Percentiles rank a stretch among this genome's conserved stretches.
Evolutionary conservation across 2,113 vertebrate species (phyloP).

Genomic region (Taurulus bubalis): DNA sequence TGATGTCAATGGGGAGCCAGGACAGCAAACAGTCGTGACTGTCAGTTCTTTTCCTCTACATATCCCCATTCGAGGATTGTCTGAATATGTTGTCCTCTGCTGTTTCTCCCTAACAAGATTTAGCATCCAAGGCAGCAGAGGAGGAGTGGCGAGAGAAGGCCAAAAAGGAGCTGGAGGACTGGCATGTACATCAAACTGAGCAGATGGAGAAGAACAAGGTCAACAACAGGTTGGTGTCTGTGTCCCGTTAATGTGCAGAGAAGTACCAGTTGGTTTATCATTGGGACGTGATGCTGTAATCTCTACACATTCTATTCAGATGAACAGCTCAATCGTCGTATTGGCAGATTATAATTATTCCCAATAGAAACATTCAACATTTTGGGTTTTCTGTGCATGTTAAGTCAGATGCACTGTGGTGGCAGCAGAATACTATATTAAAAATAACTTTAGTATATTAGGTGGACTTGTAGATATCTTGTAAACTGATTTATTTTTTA

Average conservation of each 20-base stretch:
- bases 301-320: neutral
- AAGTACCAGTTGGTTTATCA: conserved; percentile 7
- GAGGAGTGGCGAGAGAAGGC: conserved; percentile 95
- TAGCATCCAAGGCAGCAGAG: conserved; percentile 92
- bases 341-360: neutral
- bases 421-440: neutral
- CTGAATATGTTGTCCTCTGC: neutral
- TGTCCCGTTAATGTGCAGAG: conserved; percentile 17
- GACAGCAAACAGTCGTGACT: too few relatives aligned
- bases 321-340: neutral
- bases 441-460: neutral
- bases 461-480: neutral
- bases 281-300: conserved; percentile 2
- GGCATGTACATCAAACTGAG: conserved; percentile 95
- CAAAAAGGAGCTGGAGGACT: conserved; percentile 96
- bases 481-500: neutral
- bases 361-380: neutral
- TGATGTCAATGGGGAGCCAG: too few relatives aligned
- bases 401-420: neutral
- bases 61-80: neutral
- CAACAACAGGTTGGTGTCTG: conserved; percentile 90
- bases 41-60: neutral
- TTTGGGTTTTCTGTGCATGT: neutral
- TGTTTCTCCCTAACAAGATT: conserved; percentile 79
- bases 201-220: conserved; percentile 98